These are phyloP conservation scores for Merluccius polli DNA, from an alignment of 2,797 vertebrate species.

Conservation along the genomic window DNA sequence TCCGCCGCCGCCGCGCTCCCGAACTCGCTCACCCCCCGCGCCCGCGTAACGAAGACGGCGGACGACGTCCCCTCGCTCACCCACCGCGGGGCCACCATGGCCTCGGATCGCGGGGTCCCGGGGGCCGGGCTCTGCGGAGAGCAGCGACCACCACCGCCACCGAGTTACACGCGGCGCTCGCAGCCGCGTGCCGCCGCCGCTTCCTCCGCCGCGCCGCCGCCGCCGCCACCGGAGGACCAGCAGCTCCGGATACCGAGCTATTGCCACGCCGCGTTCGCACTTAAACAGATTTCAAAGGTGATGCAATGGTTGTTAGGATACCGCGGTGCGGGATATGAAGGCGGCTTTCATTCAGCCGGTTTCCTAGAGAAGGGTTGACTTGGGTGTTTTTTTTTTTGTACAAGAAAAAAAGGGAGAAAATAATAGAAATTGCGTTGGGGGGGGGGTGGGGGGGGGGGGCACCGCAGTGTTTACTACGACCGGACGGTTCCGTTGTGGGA, in stretches of 20 bases:
- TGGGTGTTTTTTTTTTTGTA: background rate
- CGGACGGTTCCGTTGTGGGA: too few relatives aligned
- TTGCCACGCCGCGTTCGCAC: conserved; percentile 82
- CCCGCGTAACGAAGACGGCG: too few relatives aligned
- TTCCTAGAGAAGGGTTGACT: background rate
- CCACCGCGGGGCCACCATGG: conserved; percentile 81
- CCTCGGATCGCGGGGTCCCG: conserved; percentile 78
- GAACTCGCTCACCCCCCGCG: too few relatives aligned
- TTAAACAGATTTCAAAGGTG: conserved; percentile 86
- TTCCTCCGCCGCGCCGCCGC: conserved; percentile 66
- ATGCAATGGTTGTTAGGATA: conserved; percentile 30
- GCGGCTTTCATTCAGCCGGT: conserved; percentile 48
- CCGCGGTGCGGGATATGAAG: conserved; percentile 19
- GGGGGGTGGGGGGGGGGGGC: too few relatives aligned
- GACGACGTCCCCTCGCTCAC: conserved; percentile 2
- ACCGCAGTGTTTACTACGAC: background rate
- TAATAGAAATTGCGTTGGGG: background rate
- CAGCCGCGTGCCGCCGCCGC: conserved; percentile 69
- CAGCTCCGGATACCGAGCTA: conserved; percentile 79
- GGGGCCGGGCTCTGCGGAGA: conserved; percentile 74
- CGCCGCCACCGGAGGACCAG: conserved; percentile 67
- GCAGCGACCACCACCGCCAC: too few relatives aligned
- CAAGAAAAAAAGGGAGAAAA: too few relatives aligned
- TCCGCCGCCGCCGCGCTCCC: too few relatives aligned
- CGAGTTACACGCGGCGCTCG: conserved; percentile 76